Percentiles rank a stretch among this genome's conserved stretches.
phyloP scores from a whole-genome alignment of 2,797 vertebrate species.

The Novumbra hubbsi region DNA sequence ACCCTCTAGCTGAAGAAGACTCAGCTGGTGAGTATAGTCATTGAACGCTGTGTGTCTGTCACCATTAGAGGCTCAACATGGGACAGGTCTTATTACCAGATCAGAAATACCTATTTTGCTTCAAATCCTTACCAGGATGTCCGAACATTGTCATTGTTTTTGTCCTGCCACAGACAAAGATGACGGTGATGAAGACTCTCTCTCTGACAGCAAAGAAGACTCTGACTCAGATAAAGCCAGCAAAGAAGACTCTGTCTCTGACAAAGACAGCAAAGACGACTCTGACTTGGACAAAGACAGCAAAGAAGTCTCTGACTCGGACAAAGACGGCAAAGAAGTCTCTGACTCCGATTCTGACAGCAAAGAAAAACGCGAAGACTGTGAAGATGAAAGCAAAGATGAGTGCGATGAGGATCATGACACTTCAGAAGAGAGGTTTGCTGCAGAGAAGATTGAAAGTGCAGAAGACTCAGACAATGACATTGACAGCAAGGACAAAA shows the following conservation, averaged over 20 bases:
- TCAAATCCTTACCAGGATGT: neutral
- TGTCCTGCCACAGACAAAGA: slow-evolving; percentile 28
- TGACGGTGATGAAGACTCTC: slow-evolving; percentile 13
- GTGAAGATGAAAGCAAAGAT: neutral
- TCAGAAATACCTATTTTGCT: neutral
- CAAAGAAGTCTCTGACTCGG: neutral
- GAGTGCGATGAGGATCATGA: slow-evolving; percentile 1
- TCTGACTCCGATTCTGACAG: slow-evolving; percentile 11
- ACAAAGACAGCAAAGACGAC: too few relatives aligned
- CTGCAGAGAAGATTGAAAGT: too few relatives aligned
- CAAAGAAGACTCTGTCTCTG: neutral
- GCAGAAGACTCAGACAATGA: neutral
- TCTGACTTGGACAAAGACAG: slow-evolving; percentile 17
- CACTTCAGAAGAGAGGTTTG: too few relatives aligned
- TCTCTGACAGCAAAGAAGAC: slow-evolving; percentile 16
- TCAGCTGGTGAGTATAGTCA: neutral
- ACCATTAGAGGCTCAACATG: neutral
- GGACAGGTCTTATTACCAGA: neutral
- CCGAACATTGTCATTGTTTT: neutral
- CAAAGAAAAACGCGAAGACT: neutral
- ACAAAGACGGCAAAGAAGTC: neutral
- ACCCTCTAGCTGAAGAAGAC: neutral
- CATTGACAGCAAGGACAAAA: neutral
- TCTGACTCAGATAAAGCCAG: neutral
- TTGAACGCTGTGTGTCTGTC: neutral